These are phyloP conservation scores for Archips crataeganus DNA, from an alignment of 2,888 invertebrate species.

Conservation along the genomic window DNA sequence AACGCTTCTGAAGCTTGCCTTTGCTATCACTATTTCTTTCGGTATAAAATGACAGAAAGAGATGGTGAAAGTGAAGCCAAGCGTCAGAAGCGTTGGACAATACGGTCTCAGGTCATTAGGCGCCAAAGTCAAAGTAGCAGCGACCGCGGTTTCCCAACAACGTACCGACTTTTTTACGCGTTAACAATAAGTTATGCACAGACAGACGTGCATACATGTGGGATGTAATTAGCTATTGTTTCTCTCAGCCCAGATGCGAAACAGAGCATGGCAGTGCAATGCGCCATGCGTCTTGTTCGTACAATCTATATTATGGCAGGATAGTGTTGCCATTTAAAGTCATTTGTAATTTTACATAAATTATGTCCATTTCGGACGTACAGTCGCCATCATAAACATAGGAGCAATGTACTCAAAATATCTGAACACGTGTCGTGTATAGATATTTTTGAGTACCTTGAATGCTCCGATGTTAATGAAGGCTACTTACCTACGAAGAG, in stretches of 20 bases:
- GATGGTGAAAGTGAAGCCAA: too few species aligned
- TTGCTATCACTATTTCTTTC: too few species aligned
- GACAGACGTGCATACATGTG: constrained; percentile 32
- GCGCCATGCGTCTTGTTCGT: constrained; percentile 22
- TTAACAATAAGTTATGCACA: constrained; percentile 36
- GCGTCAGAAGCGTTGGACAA: too few species aligned
- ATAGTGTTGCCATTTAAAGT: constrained; percentile 2
- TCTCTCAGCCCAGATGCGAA: constrained; percentile 41
- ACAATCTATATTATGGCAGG: background rate
- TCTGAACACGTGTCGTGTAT: too few species aligned
- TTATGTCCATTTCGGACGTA: background rate
- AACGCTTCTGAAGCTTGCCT: too few species aligned
- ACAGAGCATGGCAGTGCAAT: constrained; percentile 40
- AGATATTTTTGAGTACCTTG: too few species aligned
- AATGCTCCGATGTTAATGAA: too few species aligned
- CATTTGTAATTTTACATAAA: background rate
- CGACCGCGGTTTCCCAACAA: background rate
- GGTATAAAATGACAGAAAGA: too few species aligned
- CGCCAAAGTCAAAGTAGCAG: background rate
- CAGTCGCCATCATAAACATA: background rate
- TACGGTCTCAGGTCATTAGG: background rate
- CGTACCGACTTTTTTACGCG: constrained; percentile 13
- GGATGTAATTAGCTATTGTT: constrained; percentile 42
- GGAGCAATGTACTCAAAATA: too few species aligned
- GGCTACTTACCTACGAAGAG: too few species aligned